Percentiles rank a stretch among this genome's conserved stretches.
Evolutionary conservation across 2,797 vertebrate genomes (phyloP).

Genomic region (Gadopsis marmoratus): DNA sequence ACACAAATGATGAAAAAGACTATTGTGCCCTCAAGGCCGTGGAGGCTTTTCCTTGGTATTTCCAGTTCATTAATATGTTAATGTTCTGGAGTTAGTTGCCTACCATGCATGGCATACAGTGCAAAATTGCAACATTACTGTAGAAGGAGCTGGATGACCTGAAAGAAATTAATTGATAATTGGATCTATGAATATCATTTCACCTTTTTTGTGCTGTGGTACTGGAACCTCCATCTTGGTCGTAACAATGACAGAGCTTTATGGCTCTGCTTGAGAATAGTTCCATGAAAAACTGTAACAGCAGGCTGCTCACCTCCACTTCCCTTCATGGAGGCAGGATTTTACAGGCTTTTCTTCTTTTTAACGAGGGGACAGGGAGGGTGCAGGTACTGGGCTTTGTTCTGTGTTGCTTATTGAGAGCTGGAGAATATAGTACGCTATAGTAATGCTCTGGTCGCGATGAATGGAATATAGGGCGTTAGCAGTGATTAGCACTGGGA

Average conservation of each 20-base stretch:
- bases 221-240: slow-evolving; percentile 5
- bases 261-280: slow-evolving; percentile 18
- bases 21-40: slow-evolving; percentile 22
- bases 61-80: slow-evolving; percentile 56
- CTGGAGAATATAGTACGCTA: slow-evolving; percentile 16
- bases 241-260: slow-evolving; percentile 33
- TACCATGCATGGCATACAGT: slow-evolving; percentile 17
- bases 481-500: slow-evolving; percentile 43
- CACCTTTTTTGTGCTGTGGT: slow-evolving; percentile 3
- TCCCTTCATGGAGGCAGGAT: slow-evolving; percentile 28
- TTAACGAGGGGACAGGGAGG: slow-evolving; percentile 58
- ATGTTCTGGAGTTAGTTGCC: slow-evolving; percentile 28
- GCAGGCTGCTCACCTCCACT: slow-evolving; percentile 39
- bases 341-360: slow-evolving; percentile 53
- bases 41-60: slow-evolving; percentile 49
- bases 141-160: neutral
- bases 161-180: neutral
- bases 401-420: slow-evolving; percentile 40
- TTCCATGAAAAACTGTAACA: slow-evolving; percentile 31
- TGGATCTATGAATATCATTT: slow-evolving; percentile 44
- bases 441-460: slow-evolving; percentile 30
- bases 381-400: slow-evolving; percentile 47
- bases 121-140: slow-evolving; percentile 22
- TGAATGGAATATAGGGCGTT: slow-evolving; percentile 32
- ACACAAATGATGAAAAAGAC: slow-evolving; percentile 36